phyloP scores from a whole-genome alignment of 92 coral and sea anemone species.

The Scolanthus callimorphus region DNA sequence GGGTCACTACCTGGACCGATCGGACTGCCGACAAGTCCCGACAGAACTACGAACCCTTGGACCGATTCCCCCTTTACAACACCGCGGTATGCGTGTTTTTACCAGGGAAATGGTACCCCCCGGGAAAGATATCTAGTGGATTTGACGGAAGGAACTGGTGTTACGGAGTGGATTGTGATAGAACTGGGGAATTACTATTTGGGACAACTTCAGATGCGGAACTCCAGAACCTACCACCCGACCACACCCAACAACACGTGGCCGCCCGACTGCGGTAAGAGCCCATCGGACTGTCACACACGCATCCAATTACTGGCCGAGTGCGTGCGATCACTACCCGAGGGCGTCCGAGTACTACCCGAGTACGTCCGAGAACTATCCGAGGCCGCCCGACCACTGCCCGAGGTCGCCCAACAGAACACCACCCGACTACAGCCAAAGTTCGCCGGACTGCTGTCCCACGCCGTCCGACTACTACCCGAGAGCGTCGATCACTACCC shows the following conservation, averaged over 20 bases:
- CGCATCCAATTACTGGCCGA: too few relatives aligned
- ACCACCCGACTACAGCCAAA: too few relatives aligned
- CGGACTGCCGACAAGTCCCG: conserved; percentile 18
- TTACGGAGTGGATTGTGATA: conserved; percentile 29
- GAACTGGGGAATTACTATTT: conserved; percentile 3
- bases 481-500: conserved; percentile 15
- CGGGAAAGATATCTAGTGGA: conserved; percentile 36
- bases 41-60: conserved; percentile 4
- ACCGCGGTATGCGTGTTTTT: conserved; percentile 1
- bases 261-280: too few relatives aligned
- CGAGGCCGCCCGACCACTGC: too few relatives aligned
- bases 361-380: not conserved
- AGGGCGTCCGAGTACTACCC: too few relatives aligned
- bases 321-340: too few relatives aligned
- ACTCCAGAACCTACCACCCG: too few relatives aligned
- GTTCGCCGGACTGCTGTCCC: too few relatives aligned
- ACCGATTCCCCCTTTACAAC: not conserved
- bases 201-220: conserved; percentile 53
- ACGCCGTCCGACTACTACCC: too few relatives aligned
- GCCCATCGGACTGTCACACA: too few relatives aligned
- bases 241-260: too few relatives aligned
- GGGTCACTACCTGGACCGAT: conserved; percentile 36
- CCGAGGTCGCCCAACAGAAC: too few relatives aligned
- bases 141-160: conserved; percentile 50
- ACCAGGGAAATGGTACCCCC: conserved; percentile 46